Evolutionary conservation across 2,888 invertebrate genomes (phyloP), one percentile per base, ranked within the genome.

Genomic region (Nomada flava): DNA sequence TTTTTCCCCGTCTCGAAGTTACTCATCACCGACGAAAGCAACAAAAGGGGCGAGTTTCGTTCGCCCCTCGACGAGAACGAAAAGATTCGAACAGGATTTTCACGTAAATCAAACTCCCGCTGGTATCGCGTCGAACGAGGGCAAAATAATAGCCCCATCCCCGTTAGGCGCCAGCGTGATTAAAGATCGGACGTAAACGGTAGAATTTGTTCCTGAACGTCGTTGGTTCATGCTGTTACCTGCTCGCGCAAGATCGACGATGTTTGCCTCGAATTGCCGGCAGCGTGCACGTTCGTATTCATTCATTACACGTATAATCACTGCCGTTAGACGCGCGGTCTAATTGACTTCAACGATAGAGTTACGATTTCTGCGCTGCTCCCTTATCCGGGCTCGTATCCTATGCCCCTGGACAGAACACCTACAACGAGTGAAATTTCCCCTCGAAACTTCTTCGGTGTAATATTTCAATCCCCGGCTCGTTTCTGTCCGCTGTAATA

Each of bases 101-200:
- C 13, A 47, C 29, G 23, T 5, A 13, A 64, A n/a, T 50, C 52
- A 23, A 63, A 26, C 4, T 23, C 13, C 68, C 9, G 7, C 55
- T 11, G 36, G 36, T 67, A 63, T 53, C 52, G 0, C 67, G 63
- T 68, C 29, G 23, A 13, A 64, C 42, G 52, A 47, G 50, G 64
- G 55, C 57, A 29, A 65, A 79, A 70, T 76, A 50, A 76, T 63
- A 63, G 67, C 26, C 29, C n/a, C 52, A 68, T 81, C 64, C 62
- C 77, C 63, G 81, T 83, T 83, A 82, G 75, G 62, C 74, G 63
- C 57, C 67, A 42, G 47, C 60, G 74, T 83, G 83, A 83, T 83
- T 74, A 83, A 81, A 53, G 77, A 81, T 81, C 76, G 9, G 18
- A 52, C 70, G 55, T 60, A 69, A 68, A 62, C 71, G 70, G 26